Percentiles rank a stretch among this genome's conserved stretches.
Conservation (phyloP, 2,888 invertebrate genomes). For the Lepidocyrtoides sp. region DNA sequence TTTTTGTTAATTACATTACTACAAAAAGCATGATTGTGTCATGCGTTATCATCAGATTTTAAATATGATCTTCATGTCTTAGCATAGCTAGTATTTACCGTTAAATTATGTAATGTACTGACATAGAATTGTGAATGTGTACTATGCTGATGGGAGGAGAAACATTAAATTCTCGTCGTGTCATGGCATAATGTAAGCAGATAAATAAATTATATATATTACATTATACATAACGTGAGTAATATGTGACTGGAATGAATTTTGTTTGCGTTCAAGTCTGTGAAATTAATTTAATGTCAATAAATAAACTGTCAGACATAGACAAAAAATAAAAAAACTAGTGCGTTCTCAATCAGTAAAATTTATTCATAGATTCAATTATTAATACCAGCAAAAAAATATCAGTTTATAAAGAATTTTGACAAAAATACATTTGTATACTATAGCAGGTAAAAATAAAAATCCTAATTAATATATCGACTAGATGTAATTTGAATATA, state of each 20-base stretch:
- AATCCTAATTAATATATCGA: too few species aligned
- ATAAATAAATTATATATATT: constrained; percentile 38
- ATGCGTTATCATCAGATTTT: constrained; percentile 53
- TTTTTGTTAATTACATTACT: background rate
- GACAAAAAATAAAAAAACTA: too few species aligned
- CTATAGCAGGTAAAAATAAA: too few species aligned
- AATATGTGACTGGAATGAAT: constrained; percentile 77
- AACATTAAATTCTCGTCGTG: constrained; percentile 29
- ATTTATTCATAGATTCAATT: too few species aligned
- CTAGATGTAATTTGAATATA: too few species aligned
- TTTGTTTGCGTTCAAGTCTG: constrained; percentile 79
- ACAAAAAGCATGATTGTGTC: constrained; percentile 4
- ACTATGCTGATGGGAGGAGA: background rate
- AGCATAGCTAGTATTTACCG: background rate
- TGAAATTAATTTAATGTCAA: constrained; percentile 77
- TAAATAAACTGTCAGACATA: constrained; percentile 77
- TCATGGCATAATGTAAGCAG: constrained; percentile 54
- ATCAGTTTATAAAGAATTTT: too few species aligned
- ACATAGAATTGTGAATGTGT: constrained; percentile 38
- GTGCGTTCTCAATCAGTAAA: too few species aligned
- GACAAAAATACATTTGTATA: too few species aligned
- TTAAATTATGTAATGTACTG: constrained; percentile 52
- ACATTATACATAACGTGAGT: constrained; percentile 36
- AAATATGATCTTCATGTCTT: constrained; percentile 60
- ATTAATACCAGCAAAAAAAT: too few species aligned